Evolutionary conservation across 2,888 invertebrate species (phyloP).

Genomic region (Tachina lurida): DNA sequence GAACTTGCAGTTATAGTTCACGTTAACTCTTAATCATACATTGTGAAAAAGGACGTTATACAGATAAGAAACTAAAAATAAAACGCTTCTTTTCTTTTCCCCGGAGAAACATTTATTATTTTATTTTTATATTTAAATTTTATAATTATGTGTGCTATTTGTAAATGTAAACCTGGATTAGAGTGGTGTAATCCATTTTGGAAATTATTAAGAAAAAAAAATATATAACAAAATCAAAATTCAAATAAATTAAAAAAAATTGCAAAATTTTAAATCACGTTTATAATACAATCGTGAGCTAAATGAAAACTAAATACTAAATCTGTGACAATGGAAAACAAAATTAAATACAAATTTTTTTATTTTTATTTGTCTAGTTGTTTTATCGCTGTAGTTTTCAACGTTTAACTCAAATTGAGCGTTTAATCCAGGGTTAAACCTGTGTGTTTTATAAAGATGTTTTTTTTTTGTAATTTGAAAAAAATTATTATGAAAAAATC

Average conservation of each 20-base stretch:
- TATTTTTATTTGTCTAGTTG: constrained; percentile 11
- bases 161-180: constrained; percentile 70
- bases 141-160: constrained; percentile 74
- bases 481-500: constrained; percentile 47
- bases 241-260: constrained; percentile 43
- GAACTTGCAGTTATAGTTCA: no score
- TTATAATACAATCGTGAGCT: constrained; percentile 70
- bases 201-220: constrained; percentile 53
- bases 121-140: constrained; percentile 64
- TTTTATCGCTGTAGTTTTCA: constrained; percentile 9
- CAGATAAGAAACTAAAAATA: constrained; percentile 60
- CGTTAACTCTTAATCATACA: no score
- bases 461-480: constrained; percentile 35
- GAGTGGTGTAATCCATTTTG: constrained; percentile 67
- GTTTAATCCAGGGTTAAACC: constrained; percentile 66
- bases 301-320: constrained; percentile 68
- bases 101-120: constrained; percentile 82
- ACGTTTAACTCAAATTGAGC: constrained; percentile 50
- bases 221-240: constrained; percentile 34
- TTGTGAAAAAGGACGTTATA: background rate
- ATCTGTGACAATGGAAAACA: constrained; percentile 63
- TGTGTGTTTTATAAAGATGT: constrained; percentile 37
- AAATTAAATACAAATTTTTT: constrained; percentile 63
- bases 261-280: constrained; percentile 68
- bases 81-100: constrained; percentile 76